phyloP scores from a whole-genome alignment of 2,113 vertebrate species.

The Rhynchomys soricoides region DNA sequence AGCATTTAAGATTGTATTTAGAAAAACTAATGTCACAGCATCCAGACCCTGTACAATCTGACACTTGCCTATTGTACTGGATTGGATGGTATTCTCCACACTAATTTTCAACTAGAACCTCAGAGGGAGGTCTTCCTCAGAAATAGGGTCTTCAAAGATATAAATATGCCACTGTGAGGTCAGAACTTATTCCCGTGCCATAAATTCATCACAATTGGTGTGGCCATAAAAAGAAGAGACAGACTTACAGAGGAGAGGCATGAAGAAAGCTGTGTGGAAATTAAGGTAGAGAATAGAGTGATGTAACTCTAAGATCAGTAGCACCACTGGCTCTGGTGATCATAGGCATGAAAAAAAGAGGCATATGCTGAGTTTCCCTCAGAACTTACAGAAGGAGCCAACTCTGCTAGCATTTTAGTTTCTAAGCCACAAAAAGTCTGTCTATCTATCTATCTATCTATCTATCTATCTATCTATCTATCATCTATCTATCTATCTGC shows the following conservation, averaged over 20 bases:
- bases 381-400: not conserved
- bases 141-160: not conserved
- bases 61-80: rapidly evolving
- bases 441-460: too few relatives aligned
- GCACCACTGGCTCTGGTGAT: not conserved
- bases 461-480: too few relatives aligned
- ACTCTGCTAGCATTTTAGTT: not conserved
- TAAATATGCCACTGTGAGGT: not conserved
- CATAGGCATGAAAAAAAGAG: not conserved
- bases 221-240: not conserved
- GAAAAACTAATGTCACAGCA: not conserved
- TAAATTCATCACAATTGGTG: not conserved
- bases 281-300: not conserved
- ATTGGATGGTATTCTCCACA: not conserved
- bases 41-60: not conserved
- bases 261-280: not conserved
- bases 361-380: too few relatives aligned
- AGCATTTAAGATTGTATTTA: not conserved
- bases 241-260: not conserved
- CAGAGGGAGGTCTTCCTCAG: not conserved
- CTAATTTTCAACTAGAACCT: not conserved
- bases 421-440: not conserved
- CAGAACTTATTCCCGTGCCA: not conserved
- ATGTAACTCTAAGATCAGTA: rapidly evolving
- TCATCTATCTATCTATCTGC: not conserved